Base-by-base conservation (phyloP, 2,888 invertebrate genomes). In the Zygaena filipendulae region DNA sequence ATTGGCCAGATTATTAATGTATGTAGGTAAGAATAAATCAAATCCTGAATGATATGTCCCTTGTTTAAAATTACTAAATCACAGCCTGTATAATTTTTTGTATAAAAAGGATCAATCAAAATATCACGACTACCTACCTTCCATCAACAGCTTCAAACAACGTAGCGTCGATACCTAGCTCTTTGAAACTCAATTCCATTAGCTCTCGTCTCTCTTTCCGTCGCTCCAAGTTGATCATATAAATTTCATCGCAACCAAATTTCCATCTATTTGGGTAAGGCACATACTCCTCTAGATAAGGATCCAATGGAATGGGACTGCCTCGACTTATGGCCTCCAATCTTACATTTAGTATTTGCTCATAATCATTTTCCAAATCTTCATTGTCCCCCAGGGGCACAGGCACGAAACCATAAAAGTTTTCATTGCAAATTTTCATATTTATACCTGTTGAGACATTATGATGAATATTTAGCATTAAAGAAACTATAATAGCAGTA, bases 151-250 rank as follows among this genome's bases (percentile, higher is more conserved):
- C 97, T 34, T 88, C 83, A n/a, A 92, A 66, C 29, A 84, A 57
- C 28, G 86, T 86, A 1, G 84, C 90, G n/a, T 88, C 81, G 45
- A 97, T 75, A 1, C 95, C 95, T 1, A 97, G 70, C 45, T 91
- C 90, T 23, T 87, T 80, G 43, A 98, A 91, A 34, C 88, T 87
- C 19, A 77, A 54, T 30, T 85, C 62, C 97, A 99, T 99, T 43
- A 92, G 82, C 4, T 60, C 49, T 21, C 90, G 74, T 33, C 97
- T 80, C 49, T 96, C 93, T 0, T 85, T 84, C 29, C 99, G 81
- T 30, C 98, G 77, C 38, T 86, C 77, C 36, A 99, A 74, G 70
- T 99, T 99, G 9, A 99, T 97, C 87, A 98, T 87, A 54, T 87
- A 99, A 27, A 97, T 87, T 53, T 88, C 82, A 57, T 91, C 88